phyloP scores from a whole-genome alignment of 2,888 invertebrate genomes.

The Leptopilina myrica region DNA sequence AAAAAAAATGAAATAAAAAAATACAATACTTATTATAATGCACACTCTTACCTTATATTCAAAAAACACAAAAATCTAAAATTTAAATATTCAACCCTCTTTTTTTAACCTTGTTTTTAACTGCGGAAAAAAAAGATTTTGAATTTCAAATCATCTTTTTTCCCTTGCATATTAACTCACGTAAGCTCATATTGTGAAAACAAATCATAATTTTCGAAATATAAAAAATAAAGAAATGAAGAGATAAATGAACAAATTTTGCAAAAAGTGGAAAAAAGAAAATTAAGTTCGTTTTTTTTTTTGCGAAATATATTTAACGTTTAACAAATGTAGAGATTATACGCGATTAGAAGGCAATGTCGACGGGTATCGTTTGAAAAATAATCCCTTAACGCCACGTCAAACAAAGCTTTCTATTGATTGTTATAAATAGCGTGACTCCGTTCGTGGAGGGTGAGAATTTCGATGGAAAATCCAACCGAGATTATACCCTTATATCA shows the following conservation, averaged over 20 bases:
- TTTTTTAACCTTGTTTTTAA: neutral
- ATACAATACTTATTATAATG: neutral
- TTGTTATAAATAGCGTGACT: constrained; percentile 37
- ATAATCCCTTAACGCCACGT: constrained; percentile 30
- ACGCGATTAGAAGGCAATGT: constrained; percentile 22
- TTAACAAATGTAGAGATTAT: constrained; percentile 27
- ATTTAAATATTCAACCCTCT: neutral
- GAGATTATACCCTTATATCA: constrained; percentile 39
- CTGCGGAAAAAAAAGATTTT: no score
- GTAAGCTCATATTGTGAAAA: no score
- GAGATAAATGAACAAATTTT: no score
- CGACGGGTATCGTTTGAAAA: constrained; percentile 33
- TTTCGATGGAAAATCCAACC: constrained; percentile 22
- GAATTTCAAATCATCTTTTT: no score
- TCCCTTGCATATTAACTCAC: no score
- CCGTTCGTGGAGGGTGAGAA: constrained; percentile 28
- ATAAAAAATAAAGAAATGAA: no score
- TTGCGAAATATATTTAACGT: neutral
- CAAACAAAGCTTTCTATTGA: constrained; percentile 32
- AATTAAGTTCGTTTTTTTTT: neutral
- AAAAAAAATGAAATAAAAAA: neutral
- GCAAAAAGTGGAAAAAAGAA: neutral
- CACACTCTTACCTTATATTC: neutral
- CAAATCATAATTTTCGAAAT: no score
- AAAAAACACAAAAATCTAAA: neutral